Evolutionary conservation across 2,888 invertebrate genomes (phyloP).

Genomic region (Apoda limacodes): DNA sequence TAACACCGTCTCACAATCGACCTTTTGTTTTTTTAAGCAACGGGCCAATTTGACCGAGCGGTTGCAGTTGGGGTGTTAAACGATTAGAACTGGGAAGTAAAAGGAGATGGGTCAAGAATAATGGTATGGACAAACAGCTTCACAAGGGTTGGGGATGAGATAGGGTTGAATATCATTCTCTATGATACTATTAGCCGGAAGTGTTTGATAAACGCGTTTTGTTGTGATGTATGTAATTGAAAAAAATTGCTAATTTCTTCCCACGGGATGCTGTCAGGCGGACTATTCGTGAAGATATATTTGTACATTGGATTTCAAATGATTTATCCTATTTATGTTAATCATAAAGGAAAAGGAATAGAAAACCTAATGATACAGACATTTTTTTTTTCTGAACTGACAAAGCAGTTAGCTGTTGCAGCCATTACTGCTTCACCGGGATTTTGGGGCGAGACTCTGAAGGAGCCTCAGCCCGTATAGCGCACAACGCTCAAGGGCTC

Average conservation of each 20-base stretch:
- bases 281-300: no score
- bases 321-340: no score
- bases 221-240: not conserved
- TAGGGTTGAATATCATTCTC: conserved; percentile 19
- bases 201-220: conserved; percentile 21
- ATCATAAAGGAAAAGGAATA: no score
- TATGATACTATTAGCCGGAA: conserved; percentile 34
- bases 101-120: conserved; percentile 31
- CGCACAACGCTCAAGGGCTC: no score
- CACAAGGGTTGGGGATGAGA: conserved; percentile 27
- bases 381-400: no score
- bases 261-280: no score
- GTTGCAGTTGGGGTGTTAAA: conserved; percentile 33
- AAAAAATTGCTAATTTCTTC: conserved; percentile 1
- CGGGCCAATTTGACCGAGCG: conserved; percentile 36
- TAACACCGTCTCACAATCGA: conserved; percentile 52
- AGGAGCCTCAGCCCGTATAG: no score
- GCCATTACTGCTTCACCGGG: no score
- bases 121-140: conserved; percentile 29
- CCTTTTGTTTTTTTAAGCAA: conserved; percentile 42
- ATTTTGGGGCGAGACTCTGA: no score
- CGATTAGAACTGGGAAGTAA: conserved; percentile 39
- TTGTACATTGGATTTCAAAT: no score
- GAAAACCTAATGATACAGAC: no score
- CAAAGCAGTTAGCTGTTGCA: no score